Evolutionary conservation across 2,113 vertebrate genomes (phyloP).

Genomic region (Riparia riparia): DNA sequence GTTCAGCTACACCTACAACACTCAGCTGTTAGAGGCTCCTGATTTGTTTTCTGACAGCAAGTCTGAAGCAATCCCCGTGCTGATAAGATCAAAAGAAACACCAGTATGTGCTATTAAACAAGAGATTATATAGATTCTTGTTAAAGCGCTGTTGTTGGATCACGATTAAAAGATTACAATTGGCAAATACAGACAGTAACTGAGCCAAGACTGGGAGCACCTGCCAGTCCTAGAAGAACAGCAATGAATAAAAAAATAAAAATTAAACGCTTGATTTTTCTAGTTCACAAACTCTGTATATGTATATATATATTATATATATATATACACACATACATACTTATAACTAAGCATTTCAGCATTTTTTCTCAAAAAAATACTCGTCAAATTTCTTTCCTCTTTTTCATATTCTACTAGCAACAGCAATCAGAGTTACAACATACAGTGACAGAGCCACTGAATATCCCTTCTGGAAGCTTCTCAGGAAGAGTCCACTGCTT

Average conservation of each 20-base stretch:
- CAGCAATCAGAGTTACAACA: background rate
- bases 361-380: background rate
- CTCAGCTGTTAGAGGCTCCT: slow-evolving; percentile 21
- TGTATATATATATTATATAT: background rate
- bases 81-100: slow-evolving; percentile 74
- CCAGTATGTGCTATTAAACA: slow-evolving; percentile 59
- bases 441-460: accelerated
- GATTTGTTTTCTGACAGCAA: slow-evolving; percentile 28
- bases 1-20: slow-evolving; percentile 40
- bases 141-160: slow-evolving; percentile 51
- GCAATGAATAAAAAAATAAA: background rate
- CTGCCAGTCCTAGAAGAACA: background rate
- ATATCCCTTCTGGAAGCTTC: background rate
- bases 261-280: background rate
- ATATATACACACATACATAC: accelerated
- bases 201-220: background rate
- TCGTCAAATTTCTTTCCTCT: background rate
- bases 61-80: slow-evolving; percentile 45
- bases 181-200: slow-evolving; percentile 33
- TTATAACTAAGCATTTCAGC: background rate
- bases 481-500: background rate
- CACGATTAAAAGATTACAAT: slow-evolving; percentile 35
- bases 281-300: background rate
- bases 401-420: background rate
- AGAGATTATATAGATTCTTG: slow-evolving; percentile 55